A percentile compares a stretch with the other conserved stretches of the same genome.
Evolutionary conservation across 2,113 vertebrate species (phyloP).

Genomic region (Scopus umbretta): DNA sequence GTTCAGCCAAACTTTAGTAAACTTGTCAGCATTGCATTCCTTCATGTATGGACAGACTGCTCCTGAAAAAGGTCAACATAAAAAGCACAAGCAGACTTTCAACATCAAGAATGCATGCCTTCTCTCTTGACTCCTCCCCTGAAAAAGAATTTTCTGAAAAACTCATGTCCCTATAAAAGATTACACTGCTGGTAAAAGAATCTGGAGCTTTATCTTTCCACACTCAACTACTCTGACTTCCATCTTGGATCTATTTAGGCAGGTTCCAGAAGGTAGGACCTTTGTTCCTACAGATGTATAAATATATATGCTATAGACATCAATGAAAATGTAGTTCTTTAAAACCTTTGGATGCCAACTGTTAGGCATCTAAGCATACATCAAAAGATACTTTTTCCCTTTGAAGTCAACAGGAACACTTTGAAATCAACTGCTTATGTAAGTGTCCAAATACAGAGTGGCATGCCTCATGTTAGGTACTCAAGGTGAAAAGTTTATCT

Average conservation of each 20-base stretch:
- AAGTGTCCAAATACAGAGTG: background rate
- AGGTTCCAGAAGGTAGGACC: background rate
- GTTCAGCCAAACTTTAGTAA: background rate
- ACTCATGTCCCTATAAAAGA: background rate
- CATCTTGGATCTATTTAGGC: background rate
- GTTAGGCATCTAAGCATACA: background rate
- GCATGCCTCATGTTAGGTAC: background rate
- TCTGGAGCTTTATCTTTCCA: background rate
- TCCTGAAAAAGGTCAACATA: background rate
- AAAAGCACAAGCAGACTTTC: background rate
- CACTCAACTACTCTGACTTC: background rate
- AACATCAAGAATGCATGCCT: background rate
- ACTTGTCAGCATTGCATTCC: background rate
- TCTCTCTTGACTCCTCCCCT: background rate
- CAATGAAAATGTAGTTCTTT: background rate
- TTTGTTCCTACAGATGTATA: background rate
- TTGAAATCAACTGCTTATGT: background rate
- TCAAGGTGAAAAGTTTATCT: constrained; percentile 3
- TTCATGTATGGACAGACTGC: background rate
- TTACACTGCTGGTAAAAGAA: background rate
- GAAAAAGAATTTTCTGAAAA: background rate
- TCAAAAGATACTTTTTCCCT: background rate
- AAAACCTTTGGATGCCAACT: background rate
- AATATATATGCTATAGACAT: background rate
- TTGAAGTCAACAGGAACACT: constrained; percentile 1